Conservation (phyloP, 2,888 invertebrate genomes). For the Julus scanicus region DNA sequence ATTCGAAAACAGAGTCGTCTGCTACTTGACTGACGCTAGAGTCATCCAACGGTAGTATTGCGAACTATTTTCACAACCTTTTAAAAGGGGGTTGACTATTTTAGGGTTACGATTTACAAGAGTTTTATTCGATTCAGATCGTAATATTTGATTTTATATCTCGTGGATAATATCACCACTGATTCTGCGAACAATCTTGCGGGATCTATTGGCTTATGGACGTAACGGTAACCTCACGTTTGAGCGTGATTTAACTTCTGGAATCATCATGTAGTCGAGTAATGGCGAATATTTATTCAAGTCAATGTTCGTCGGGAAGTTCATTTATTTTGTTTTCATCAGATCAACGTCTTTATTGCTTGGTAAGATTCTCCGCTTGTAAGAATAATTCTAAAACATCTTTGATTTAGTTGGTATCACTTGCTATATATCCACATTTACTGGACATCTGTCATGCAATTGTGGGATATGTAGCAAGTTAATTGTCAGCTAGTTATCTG, state of each 20-base stretch:
- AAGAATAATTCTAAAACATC: neutral
- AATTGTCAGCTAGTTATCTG: neutral
- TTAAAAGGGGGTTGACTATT: neutral
- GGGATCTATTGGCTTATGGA: neutral
- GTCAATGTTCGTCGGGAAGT: constrained; percentile 1
- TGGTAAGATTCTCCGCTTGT: neutral
- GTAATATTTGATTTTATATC: neutral
- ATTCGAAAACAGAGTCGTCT: neutral
- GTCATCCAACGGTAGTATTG: neutral
- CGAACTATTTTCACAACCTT: neutral
- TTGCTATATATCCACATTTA: neutral
- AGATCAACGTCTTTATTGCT: neutral
- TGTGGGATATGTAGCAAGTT: neutral
- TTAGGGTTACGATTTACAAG: neutral
- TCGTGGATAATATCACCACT: neutral
- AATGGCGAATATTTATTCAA: constrained; percentile 35
- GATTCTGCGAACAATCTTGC: neutral
- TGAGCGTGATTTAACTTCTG: neutral
- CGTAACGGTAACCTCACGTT: neutral
- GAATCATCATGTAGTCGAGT: constrained; percentile 1
- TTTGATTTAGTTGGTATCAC: neutral
- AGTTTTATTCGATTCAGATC: neutral
- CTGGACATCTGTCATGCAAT: neutral
- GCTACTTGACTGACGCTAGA: neutral
- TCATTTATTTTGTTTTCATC: constrained; percentile 16